These are phyloP conservation scores for Zosterops pallidus DNA, from an alignment of 2,113 vertebrate genomes.

Conservation along the genomic window DNA sequence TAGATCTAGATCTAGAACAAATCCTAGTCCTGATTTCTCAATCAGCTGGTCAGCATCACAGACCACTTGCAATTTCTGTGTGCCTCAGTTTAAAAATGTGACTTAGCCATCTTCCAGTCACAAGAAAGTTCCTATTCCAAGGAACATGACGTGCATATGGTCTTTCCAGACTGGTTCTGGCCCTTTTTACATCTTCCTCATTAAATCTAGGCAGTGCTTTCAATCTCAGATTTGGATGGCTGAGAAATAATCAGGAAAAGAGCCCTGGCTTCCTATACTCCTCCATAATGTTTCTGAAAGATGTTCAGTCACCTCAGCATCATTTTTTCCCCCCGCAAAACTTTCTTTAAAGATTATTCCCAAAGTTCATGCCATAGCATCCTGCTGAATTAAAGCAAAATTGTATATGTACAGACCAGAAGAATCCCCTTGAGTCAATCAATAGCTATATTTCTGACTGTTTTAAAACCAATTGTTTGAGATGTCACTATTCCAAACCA, in stretches of 20 bases:
- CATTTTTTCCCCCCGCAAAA: not conserved
- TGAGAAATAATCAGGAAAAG: not conserved
- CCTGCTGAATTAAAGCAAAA: conserved; percentile 43
- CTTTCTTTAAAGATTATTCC: not conserved
- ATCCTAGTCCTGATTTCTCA: not conserved
- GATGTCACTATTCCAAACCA: conserved; percentile 38
- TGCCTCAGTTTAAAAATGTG: not conserved
- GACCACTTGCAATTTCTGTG: not conserved
- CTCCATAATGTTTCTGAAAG: not conserved
- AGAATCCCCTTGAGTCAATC: conserved; percentile 39
- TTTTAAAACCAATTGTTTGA: conserved; percentile 59
- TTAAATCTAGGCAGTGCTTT: not conserved
- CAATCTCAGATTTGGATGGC: not conserved
- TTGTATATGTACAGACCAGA: not conserved
- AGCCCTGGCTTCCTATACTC: not conserved
- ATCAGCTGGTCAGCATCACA: not conserved
- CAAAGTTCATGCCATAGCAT: not conserved
- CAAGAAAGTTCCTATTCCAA: not conserved
- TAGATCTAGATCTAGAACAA: not conserved
- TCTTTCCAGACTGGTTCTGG: not conserved
- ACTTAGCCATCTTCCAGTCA: not conserved
- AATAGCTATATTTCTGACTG: conserved; percentile 46
- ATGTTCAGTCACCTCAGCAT: not conserved
- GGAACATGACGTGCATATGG: not conserved
- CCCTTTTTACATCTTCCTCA: not conserved